These are phyloP conservation scores for Antechinus flavipes DNA, from an alignment of 2,113 vertebrate species.

Conservation along the genomic window DNA sequence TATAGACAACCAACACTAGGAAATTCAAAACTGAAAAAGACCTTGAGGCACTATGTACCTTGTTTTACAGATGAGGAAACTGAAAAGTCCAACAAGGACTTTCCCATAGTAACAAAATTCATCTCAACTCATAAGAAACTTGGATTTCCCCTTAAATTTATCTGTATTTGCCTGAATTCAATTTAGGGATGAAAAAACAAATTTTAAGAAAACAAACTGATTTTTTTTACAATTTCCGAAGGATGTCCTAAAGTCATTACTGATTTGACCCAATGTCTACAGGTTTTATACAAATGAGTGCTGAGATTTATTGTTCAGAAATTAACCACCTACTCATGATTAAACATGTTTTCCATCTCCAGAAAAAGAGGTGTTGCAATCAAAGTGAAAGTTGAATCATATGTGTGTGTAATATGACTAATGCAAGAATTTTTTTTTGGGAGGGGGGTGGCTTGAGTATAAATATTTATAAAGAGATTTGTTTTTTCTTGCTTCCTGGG, in stretches of 20 bases:
- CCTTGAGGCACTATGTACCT: not conserved
- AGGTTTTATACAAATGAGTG: not conserved
- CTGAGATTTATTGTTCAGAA: not conserved
- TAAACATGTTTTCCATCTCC: not conserved
- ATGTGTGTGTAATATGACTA: not conserved
- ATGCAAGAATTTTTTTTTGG: not conserved
- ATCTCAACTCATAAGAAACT: not conserved
- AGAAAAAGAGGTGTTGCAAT: not conserved
- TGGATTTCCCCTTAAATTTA: not conserved
- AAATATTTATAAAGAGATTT: not conserved
- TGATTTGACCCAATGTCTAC: not conserved
- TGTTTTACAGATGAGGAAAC: not conserved
- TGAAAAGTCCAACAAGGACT: not conserved
- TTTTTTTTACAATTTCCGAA: not conserved
- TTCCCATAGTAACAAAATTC: not conserved
- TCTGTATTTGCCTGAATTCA: not conserved
- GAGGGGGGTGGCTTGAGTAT: not conserved
- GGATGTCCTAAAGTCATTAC: not conserved
- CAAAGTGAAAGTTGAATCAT: not conserved
- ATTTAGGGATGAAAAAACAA: not conserved
- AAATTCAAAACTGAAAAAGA: too few relatives aligned
- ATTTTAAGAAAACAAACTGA: not conserved
- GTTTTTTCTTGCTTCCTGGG: not conserved
- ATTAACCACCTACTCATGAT: not conserved
- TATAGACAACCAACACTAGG: too few relatives aligned